phyloP scores from a whole-genome alignment of 2,888 invertebrate genomes.

The Halictus quadricinctus region DNA sequence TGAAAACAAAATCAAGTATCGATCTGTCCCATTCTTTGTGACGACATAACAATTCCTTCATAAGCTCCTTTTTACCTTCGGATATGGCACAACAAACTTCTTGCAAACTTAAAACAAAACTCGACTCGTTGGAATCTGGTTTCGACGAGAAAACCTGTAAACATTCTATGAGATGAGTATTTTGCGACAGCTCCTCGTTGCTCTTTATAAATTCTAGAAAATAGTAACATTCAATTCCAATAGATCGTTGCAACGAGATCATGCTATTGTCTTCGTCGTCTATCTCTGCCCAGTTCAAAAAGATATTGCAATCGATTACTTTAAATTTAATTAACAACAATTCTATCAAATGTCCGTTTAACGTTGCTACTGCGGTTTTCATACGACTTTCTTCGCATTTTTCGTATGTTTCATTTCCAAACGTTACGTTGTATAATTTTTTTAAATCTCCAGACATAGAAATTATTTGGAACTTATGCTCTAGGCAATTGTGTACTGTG shows the following conservation, averaged over 20 bases:
- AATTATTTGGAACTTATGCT: slow-evolving; percentile 24
- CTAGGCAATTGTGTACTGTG: slow-evolving; percentile 64
- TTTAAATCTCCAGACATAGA: slow-evolving; percentile 38
- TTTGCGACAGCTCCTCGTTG: slow-evolving; percentile 60
- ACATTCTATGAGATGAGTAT: slow-evolving; percentile 69
- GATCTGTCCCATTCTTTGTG: slow-evolving; percentile 74
- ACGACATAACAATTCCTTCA: slow-evolving; percentile 70
- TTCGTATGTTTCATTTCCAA: slow-evolving; percentile 64
- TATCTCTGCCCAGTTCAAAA: slow-evolving; percentile 76
- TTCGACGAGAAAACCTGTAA: slow-evolving; percentile 72
- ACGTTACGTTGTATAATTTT: slow-evolving; percentile 73
- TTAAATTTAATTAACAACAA: slow-evolving; percentile 73
- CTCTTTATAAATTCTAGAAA: slow-evolving; percentile 69
- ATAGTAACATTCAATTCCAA: slow-evolving; percentile 74
- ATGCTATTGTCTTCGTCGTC: slow-evolving; percentile 69
- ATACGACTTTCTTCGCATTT: slow-evolving; percentile 59
- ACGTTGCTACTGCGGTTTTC: slow-evolving; percentile 43
- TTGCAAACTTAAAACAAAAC: slow-evolving; percentile 59
- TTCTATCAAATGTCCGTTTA: slow-evolving; percentile 68
- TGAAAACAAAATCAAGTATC: slow-evolving; percentile 63
- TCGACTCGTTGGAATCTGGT: slow-evolving; percentile 56
- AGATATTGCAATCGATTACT: slow-evolving; percentile 74
- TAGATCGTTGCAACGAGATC: slow-evolving; percentile 74
- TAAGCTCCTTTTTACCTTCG: slow-evolving; percentile 63
- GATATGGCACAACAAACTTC: slow-evolving; percentile 67